Base-by-base conservation (phyloP, 2,113 vertebrate species). In the Tachycineta bicolor region DNA sequence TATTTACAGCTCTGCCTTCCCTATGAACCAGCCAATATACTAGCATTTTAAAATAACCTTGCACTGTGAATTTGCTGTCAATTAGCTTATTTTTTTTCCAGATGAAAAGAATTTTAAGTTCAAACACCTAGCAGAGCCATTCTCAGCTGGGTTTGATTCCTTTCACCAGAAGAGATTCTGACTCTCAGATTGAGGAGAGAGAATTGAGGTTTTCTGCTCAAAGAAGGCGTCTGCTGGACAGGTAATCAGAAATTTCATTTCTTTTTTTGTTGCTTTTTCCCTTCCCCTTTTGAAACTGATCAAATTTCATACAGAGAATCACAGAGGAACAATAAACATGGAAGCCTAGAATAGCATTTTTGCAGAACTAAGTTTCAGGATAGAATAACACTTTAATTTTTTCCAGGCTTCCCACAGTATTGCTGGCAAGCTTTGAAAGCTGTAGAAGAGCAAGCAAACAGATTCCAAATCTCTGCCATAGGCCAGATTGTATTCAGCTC, bases 331-430 rank as follows among this genome's bases (percentile, higher is more conserved):
- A 96, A 91, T 94, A 96, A 96, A 77, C 87, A 96, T 80, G 83
- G 85, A 73, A 95, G 82, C 88, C 94, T 83, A 89, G 90, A 94
- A 95, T 63, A 96, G 90, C 87, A 93, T 92, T 95, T 95, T 86
- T 95, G 63, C 87, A 95, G 84, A 91, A 74, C 88, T 89, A 93
- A 95, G 89, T 94, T 96, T 96, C 82, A 81, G 93, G 87, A 91
- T 95, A 95, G 79, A 95, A 83, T 94, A 93, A 94, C 71, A 5
- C 68, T 96, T 93, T 95, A 96, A 97, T 97, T 92, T 96, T 88
- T 96, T 96, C 95, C 94, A 96, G 95, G 92, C 92, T 88, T 96
- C 92, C 95, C 90, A 83, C 75, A 93, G 94, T 78, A 97, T 37
- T 83, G 70, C 94, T 97, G 95, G 95, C 93, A 97, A 88, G 75